Evolutionary conservation across 2,888 invertebrate species (phyloP).

Genomic region (Pachycephus smyrnensis): DNA sequence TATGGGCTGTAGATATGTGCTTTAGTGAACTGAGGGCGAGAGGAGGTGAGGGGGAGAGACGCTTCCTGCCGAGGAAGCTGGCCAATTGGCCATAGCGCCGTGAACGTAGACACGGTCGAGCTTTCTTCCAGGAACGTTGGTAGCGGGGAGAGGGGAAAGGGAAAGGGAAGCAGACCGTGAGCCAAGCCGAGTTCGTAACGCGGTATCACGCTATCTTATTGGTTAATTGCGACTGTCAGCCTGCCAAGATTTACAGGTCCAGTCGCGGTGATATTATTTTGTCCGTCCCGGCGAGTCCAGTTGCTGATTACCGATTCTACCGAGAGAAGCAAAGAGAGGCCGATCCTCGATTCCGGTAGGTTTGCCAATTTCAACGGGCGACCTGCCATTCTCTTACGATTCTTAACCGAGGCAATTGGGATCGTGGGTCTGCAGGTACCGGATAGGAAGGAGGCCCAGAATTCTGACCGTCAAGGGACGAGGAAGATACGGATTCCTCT

Average conservation of each 20-base stretch:
- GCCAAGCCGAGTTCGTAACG: not conserved
- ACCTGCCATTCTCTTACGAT: no score
- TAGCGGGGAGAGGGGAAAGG: not conserved
- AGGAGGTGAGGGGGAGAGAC: not conserved
- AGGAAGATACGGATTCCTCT: no score
- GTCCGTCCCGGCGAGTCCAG: constrained; percentile 36
- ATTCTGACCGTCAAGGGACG: no score
- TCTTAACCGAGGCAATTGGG: no score
- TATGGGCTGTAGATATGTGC: no score
- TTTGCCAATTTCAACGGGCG: no score
- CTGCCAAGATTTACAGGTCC: constrained; percentile 46
- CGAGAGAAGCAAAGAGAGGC: not conserved
- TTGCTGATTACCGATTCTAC: constrained; percentile 45
- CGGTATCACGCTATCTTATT: constrained; percentile 46
- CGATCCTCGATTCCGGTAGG: no score
- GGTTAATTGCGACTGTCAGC: constrained; percentile 59
- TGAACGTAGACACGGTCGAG: no score
- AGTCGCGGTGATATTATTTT: constrained; percentile 38
- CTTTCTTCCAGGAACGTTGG: no score
- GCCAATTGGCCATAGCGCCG: not conserved
- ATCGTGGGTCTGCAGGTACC: no score
- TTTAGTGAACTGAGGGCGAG: not conserved
- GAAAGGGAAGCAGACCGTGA: not conserved
- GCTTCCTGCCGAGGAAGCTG: not conserved
- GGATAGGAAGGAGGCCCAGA: no score